phyloP scores from a whole-genome alignment of 2,797 vertebrate species.

The Megaceryle alcyon region DNA sequence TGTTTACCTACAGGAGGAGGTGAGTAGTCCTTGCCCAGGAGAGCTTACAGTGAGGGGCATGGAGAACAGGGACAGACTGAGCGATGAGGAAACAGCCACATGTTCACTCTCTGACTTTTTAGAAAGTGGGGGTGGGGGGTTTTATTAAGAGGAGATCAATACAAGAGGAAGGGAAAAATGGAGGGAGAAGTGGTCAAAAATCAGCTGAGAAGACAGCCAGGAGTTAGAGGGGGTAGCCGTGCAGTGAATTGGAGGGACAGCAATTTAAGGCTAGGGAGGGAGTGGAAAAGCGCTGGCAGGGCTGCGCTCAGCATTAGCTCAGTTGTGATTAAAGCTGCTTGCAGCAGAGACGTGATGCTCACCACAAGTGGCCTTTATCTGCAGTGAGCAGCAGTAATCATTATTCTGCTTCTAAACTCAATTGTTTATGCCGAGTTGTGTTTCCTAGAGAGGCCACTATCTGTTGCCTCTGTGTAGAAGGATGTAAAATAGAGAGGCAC shows the following conservation, averaged over 20 bases:
- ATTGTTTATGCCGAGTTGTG: background rate
- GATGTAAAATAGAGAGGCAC: rapidly evolving
- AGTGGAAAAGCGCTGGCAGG: rapidly evolving
- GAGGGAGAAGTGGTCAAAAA: background rate
- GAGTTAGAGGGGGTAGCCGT: background rate
- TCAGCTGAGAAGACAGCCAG: background rate
- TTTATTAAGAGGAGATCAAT: background rate
- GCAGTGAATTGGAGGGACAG: rapidly evolving
- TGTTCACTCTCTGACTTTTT: rapidly evolving
- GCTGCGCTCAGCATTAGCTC: background rate
- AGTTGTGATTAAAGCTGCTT: background rate
- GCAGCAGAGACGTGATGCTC: background rate
- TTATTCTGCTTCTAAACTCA: background rate
- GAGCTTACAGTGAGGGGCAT: background rate
- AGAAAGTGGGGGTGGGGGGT: background rate
- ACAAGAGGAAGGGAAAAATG: background rate
- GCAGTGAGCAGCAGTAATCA: background rate
- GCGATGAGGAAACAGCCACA: background rate
- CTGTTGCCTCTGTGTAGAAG: rapidly evolving
- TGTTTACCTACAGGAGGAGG: background rate
- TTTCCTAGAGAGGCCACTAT: background rate
- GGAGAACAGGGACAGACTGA: background rate
- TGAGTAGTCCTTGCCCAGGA: background rate
- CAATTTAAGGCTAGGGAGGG: background rate
- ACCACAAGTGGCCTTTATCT: slow-evolving; percentile 50